phyloP scores from a whole-genome alignment of 2,888 invertebrate species.

The Lycocerus yunnanus region DNA sequence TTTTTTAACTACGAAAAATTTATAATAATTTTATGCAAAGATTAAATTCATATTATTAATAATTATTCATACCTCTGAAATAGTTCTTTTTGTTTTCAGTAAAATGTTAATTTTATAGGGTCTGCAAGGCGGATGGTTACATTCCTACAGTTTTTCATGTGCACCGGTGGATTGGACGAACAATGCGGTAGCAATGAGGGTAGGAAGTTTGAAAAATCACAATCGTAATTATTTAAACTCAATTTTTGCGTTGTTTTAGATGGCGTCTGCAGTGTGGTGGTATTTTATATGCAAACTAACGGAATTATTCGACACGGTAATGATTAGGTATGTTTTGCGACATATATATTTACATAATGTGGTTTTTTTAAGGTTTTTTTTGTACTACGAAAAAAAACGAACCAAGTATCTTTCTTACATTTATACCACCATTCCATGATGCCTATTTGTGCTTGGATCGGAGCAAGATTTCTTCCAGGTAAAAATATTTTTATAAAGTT shows the following conservation, averaged over 20 bases:
- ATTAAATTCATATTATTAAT: no score
- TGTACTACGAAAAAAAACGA: constrained; percentile 69
- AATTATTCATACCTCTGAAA: neutral
- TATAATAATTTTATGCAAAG: no score
- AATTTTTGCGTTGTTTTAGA: constrained; percentile 43
- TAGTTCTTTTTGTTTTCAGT: neutral
- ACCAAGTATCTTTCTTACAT: constrained; percentile 70
- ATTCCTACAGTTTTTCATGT: constrained; percentile 71
- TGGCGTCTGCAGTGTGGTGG: constrained; percentile 55
- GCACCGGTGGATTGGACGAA: constrained; percentile 72
- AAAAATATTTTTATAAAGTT: no score
- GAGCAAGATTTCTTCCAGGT: constrained; percentile 61
- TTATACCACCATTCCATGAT: constrained; percentile 69
- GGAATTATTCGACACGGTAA: constrained; percentile 61
- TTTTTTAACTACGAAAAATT: no score
- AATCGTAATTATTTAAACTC: neutral
- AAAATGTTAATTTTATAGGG: constrained; percentile 39
- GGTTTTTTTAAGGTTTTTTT: constrained; percentile 60
- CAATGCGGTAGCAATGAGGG: constrained; percentile 64
- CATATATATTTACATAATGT: no score
- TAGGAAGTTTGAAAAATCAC: constrained; percentile 53
- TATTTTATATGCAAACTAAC: constrained; percentile 62
- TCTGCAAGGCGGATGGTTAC: constrained; percentile 52
- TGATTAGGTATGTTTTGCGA: no score
- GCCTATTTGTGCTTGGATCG: constrained; percentile 62